Evolutionary conservation across 2,888 invertebrate genomes (phyloP), one percentile per base, ranked within the genome.

Genomic region (Pristionchus arcanus): DNA sequence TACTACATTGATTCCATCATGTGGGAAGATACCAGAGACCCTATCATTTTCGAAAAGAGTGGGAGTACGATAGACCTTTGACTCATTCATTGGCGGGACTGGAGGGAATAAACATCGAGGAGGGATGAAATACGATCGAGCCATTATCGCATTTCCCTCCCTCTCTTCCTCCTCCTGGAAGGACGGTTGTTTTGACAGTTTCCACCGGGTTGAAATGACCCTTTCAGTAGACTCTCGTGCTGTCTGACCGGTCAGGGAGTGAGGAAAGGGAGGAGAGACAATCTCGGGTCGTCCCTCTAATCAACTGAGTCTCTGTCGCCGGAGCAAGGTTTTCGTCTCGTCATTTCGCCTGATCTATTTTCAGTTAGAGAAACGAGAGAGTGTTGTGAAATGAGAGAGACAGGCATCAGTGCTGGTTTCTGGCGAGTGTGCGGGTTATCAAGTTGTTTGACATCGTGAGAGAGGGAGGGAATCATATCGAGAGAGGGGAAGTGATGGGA

Each of bases 141-240:
- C 63, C 81, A 81, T 81, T 81, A 81, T 81, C 81, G 42, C 77
- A 77, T 42, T 77, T 77, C 42, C 21, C 77, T 37, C 63, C 63
- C 63, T 63, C 25, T n/a, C 63, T n/a, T n/a, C 25, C 53, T n/a
- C 42, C 42, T 49, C 42, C 81, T 81, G 2, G 49, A 49, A 81
- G 81, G n/a, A 53, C n/a, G 25, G 49, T 53, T 81, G 81, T 81
- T 81, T 81, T 81, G 81, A 81, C 81, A 81, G 81, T 81, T 81
- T 53, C 74, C 74, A 74, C 7, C 74, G 74, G 74, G 74, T 74
- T 13, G 74, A 37, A 37, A 37, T 74, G 74, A 74, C 49, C 81
- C 81, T 49, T 34, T 28, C 81, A n/a, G 3, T 63, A 7, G 25
- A 21, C 21, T 28, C 49, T 28, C n/a, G 7, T n/a, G 7, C 13